phyloP scores from a whole-genome alignment of 2,797 vertebrate genomes.

The Molossus molossus region DNA sequence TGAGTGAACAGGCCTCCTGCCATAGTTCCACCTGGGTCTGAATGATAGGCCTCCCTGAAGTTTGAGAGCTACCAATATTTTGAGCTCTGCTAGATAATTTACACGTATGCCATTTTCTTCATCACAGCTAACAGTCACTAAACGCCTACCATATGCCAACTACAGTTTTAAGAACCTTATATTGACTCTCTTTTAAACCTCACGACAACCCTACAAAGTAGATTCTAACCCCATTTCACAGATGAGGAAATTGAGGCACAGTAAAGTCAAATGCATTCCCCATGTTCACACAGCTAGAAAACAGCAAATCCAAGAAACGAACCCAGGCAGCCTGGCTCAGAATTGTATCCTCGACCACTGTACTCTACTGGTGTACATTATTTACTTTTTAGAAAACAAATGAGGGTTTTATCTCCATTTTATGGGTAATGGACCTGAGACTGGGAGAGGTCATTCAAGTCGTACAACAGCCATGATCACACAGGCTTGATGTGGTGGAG shows the following conservation, averaged over 20 bases:
- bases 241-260: background rate
- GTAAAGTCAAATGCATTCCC: background rate
- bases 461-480: background rate
- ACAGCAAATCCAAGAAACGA: background rate
- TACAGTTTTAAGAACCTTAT: background rate
- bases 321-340: background rate
- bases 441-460: background rate
- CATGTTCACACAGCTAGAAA: background rate
- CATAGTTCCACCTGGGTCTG: background rate
- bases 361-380: background rate
- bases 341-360: background rate
- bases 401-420: background rate
- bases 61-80: background rate
- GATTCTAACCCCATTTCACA: background rate
- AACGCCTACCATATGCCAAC: background rate
- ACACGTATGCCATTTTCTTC: background rate
- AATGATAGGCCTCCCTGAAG: background rate
- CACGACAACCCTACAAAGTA: background rate
- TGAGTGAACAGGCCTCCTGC: background rate
- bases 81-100: background rate
- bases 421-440: background rate
- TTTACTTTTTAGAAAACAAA: background rate
- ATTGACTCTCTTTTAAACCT: background rate
- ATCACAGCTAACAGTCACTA: background rate
- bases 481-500: background rate